Conservation (phyloP, 1,140 invertebrate genomes). For the Lordiphosa collinella region DNA sequence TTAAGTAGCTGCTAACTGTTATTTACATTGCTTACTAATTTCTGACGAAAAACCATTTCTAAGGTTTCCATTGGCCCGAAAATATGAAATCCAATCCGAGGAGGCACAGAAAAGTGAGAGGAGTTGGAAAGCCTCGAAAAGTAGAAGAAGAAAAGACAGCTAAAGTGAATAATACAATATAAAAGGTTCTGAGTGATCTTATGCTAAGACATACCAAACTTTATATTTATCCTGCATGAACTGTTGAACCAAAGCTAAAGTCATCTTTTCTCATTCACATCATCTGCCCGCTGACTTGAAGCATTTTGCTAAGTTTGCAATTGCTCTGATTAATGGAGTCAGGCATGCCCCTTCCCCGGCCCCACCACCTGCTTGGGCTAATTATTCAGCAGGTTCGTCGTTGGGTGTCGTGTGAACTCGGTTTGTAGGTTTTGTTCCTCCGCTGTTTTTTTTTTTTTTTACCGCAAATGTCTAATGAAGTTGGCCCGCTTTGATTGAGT, state of each 20-base stretch:
- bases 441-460: slow-evolving; percentile 28
- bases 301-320: too few species aligned
- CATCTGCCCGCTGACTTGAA: too few species aligned
- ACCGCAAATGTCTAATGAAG: slow-evolving; percentile 77
- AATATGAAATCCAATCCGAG: slow-evolving; percentile 63
- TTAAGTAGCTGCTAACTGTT: slow-evolving; percentile 72
- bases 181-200: too few species aligned
- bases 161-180: too few species aligned
- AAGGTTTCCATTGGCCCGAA: slow-evolving; percentile 46
- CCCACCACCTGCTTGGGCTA: slow-evolving; percentile 19
- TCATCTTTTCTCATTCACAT: too few species aligned
- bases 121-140: neutral
- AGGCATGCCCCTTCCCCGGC: neutral
- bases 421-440: slow-evolving; percentile 65
- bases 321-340: too few species aligned
- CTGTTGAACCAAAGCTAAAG: too few species aligned
- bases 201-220: too few species aligned
- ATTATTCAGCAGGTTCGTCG: slow-evolving; percentile 62
- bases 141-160: too few species aligned
- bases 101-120: slow-evolving; percentile 34
- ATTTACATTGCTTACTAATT: slow-evolving; percentile 74
- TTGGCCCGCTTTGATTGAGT: slow-evolving; percentile 76
- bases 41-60: slow-evolving; percentile 50
- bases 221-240: too few species aligned
- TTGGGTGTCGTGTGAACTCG: slow-evolving; percentile 63